Conservation (phyloP, 1,140 invertebrate genomes). For the Cyrtorhinus lividipennis region DNA sequence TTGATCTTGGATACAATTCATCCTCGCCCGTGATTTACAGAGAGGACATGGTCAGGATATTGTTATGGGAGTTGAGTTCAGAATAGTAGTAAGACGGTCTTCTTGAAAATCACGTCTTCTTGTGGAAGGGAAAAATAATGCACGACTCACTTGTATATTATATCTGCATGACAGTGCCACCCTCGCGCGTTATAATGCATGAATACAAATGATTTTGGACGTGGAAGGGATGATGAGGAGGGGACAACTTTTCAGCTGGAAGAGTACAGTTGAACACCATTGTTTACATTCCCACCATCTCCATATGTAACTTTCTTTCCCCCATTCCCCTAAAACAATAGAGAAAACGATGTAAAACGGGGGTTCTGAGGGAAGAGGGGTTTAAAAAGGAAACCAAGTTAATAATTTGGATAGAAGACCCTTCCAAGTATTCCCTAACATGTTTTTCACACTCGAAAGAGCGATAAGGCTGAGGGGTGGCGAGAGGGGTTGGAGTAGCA, state of each 20-base stretch:
- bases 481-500: neutral
- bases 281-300: neutral
- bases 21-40: no score
- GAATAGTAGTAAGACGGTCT: no score
- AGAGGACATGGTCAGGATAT: no score
- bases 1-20: no score
- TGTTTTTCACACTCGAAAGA: constrained; percentile 3
- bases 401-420: constrained; percentile 3
- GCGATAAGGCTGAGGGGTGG: neutral
- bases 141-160: neutral
- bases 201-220: neutral
- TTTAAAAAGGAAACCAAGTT: neutral
- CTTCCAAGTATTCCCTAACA: neutral
- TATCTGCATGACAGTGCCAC: neutral
- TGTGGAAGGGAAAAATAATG: neutral
- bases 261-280: neutral
- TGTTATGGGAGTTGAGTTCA: no score
- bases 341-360: neutral
- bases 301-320: constrained; percentile 5
- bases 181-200: neutral
- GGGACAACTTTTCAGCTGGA: neutral
- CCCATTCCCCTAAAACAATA: neutral
- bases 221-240: neutral
- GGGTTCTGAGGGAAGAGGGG: neutral
- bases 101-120: no score